phyloP scores from a whole-genome alignment of 2,888 invertebrate genomes.

The Andrena praecox region DNA sequence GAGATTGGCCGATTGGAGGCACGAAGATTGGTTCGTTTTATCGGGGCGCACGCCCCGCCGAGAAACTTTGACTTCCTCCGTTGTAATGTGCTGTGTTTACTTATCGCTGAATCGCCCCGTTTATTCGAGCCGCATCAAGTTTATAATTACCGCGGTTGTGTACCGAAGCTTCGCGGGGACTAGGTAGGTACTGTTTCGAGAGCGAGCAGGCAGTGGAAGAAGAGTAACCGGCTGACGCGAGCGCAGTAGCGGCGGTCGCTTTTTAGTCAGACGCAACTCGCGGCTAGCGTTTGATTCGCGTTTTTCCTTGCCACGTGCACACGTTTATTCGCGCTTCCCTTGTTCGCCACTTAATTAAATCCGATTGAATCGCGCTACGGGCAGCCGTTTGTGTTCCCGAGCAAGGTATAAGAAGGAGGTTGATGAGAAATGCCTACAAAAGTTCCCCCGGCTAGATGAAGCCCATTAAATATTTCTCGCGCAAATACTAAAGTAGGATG shows the following conservation, averaged over 20 bases:
- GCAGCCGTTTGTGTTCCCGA: no score
- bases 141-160: slow-evolving; percentile 33
- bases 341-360: no score
- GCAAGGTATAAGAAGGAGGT: no score
- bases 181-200: not conserved
- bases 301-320: no score
- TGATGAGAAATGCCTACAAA: not conserved
- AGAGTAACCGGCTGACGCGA: not conserved
- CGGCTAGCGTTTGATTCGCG: no score
- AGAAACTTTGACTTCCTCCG: slow-evolving; percentile 37
- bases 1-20: slow-evolving; percentile 62
- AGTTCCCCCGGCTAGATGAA: not conserved
- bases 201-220: not conserved
- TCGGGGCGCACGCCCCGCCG: slow-evolving; percentile 13
- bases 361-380: no score
- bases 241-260: not conserved
- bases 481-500: not conserved
- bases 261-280: not conserved
- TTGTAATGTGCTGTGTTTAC: slow-evolving; percentile 41
- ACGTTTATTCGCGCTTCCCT: no score
- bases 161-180: not conserved
- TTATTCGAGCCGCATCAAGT: slow-evolving; percentile 42
- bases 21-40: slow-evolving; percentile 56
- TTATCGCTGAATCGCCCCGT: slow-evolving; percentile 38
- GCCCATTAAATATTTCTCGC: not conserved